These are phyloP conservation scores for Deroptyus accipitrinus DNA, from an alignment of 2,113 vertebrate genomes.

Conservation along the genomic window DNA sequence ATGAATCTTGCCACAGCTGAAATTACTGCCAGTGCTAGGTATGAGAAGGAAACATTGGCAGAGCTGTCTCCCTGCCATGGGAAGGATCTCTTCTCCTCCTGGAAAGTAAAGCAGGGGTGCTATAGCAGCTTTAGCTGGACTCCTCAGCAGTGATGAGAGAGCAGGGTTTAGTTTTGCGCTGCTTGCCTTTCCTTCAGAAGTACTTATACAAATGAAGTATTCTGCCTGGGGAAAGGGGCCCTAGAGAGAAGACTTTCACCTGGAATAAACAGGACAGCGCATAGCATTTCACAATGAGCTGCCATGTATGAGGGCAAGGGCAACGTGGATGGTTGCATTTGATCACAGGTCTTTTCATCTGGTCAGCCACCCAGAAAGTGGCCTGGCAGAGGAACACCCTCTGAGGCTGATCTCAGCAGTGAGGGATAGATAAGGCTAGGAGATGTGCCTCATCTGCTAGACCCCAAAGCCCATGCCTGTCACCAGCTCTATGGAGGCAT, in stretches of 20 bases:
- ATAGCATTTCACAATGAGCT: background rate
- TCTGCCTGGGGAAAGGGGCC: background rate
- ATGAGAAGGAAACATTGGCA: constrained; percentile 63
- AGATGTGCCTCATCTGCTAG: background rate
- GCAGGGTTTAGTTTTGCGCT: background rate
- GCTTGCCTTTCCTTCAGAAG: background rate
- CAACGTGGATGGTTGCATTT: background rate
- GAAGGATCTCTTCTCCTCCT: constrained; percentile 37
- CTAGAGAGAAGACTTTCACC: background rate
- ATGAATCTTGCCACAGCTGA: constrained; percentile 64
- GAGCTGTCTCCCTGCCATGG: background rate
- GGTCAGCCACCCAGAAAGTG: background rate
- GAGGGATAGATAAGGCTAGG: background rate
- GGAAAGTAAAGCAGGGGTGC: constrained; percentile 18
- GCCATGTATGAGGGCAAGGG: background rate
- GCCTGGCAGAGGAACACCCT: background rate
- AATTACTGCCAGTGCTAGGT: constrained; percentile 51
- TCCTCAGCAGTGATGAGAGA: background rate
- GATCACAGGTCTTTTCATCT: background rate
- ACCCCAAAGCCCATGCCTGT: rapidly evolving
- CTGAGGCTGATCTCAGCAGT: background rate
- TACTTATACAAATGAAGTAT: background rate
- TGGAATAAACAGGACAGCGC: background rate
- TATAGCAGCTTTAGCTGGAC: constrained; percentile 5
- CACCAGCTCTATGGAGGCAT: background rate